Percentiles rank a stretch among this genome's conserved stretches.
Evolutionary conservation across 1,140 invertebrate genomes (phyloP).

Genomic region (Drosophila biarmipes): DNA sequence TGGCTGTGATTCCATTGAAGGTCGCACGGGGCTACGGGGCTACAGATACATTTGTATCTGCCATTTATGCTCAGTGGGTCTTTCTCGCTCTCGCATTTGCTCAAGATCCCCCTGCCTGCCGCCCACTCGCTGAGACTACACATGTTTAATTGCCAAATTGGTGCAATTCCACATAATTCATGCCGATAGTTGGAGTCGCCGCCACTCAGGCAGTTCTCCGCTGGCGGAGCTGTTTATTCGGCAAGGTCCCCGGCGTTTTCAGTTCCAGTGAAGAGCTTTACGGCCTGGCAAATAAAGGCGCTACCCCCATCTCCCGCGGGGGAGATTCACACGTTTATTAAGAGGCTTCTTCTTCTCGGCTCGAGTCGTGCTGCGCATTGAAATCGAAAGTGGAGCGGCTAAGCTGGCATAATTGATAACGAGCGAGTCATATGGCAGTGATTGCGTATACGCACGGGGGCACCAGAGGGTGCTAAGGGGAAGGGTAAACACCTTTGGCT

Average conservation of each 20-base stretch:
- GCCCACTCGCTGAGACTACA: conserved; percentile 42
- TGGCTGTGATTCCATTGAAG: conserved; percentile 69
- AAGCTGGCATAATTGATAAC: conserved; percentile 61
- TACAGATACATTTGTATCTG: conserved; percentile 45
- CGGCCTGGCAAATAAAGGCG: conserved; percentile 31
- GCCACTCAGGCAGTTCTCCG: conserved; percentile 19
- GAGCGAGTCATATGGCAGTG: conserved; percentile 38
- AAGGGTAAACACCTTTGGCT: conserved; percentile 52
- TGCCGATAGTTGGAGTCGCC: conserved; percentile 49
- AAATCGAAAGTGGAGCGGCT: conserved; percentile 64
- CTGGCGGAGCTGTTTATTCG: conserved; percentile 33
- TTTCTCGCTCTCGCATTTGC: conserved; percentile 7
- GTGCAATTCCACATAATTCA: conserved; percentile 80
- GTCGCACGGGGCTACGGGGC: conserved; percentile 31
- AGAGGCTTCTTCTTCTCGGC: conserved; percentile 22
- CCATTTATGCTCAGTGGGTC: conserved; percentile 68
- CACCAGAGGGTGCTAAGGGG: conserved; percentile 51
- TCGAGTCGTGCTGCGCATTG: conserved; percentile 46
- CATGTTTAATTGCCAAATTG: conserved; percentile 81
- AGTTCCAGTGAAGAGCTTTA: conserved; percentile 49
- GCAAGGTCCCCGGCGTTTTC: conserved; percentile 55
- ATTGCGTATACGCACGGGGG: conserved; percentile 60
- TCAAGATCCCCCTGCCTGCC: conserved; percentile 28
- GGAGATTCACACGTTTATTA: conserved; percentile 76
- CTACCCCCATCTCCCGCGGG: conserved; percentile 1